These are phyloP conservation scores for Agrochola macilenta DNA, from an alignment of 2,888 invertebrate species.

Conservation along the genomic window DNA sequence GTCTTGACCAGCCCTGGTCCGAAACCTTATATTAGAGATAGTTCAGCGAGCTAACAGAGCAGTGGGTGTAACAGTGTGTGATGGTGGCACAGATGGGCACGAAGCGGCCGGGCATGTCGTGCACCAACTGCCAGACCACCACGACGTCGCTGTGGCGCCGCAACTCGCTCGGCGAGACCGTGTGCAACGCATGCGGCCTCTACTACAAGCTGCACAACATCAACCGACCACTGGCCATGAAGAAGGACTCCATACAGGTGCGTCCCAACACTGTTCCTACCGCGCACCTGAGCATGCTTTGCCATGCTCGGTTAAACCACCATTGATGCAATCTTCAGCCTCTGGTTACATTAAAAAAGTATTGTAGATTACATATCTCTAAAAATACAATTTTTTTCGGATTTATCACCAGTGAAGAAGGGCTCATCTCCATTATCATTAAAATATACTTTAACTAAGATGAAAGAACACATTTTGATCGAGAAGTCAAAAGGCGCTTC, in stretches of 20 bases:
- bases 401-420: no score
- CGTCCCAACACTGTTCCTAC: neutral
- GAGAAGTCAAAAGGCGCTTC: no score
- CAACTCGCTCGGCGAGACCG: slow-evolving; percentile 96
- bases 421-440: no score
- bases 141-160: slow-evolving; percentile 96
- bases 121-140: slow-evolving; percentile 97
- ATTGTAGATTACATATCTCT: neutral
- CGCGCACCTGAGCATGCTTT: neutral
- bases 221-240: slow-evolving; percentile 97
- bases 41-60: slow-evolving; percentile 13
- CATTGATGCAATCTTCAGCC: neutral
- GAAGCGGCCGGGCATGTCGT: slow-evolving; percentile 94
- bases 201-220: slow-evolving; percentile 98
- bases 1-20: neutral
- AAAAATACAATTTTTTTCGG: neutral
- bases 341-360: neutral
- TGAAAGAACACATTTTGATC: no score
- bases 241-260: slow-evolving; percentile 90
- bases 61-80: slow-evolving; percentile 46
- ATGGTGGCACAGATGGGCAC: slow-evolving; percentile 89
- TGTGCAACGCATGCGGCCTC: slow-evolving; percentile 99
- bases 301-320: neutral
- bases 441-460: no score
- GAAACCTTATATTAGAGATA: neutral